Evolutionary conservation across 2,888 invertebrate species (phyloP), one percentile per base, ranked within the genome.

Genomic region (Diloba caeruleocephala): DNA sequence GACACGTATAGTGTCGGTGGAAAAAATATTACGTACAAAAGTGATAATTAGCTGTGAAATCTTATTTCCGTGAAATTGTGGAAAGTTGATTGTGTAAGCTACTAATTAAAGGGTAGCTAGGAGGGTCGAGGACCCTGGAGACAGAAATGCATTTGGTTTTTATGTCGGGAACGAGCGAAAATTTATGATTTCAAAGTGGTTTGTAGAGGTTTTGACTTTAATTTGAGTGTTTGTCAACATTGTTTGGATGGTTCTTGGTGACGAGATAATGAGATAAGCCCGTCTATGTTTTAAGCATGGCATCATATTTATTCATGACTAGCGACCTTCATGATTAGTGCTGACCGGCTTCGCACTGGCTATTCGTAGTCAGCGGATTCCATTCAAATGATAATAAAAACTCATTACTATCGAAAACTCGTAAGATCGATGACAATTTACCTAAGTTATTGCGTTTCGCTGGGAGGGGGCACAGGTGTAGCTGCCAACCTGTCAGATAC

Each of bases 11-110:
- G 83, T 81, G 82, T 81, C 77, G 79, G 74, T 77, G 76, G 77
- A 78, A 79, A 69, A 69, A 80, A 82, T 78, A 82, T 80, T 78
- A 83, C 79, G 71, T 76, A 79, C 84, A 82, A 82, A 85, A 86
- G 87, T 85, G 90, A 90, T 91, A 90, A 91, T 91, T 90, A 88
- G 78, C 81, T 85, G 86, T 80, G 88, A 90, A 89, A 90, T 87
- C 87, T 84, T 81, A 81, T 87, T 89, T 89, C 86, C 84, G 65
- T 79, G 87, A 84, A 88, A 76, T 71, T 58, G 73, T 78, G 81
- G 86, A 88, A 88, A 87, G 87, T 82, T 70, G 59, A 71, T 72
- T 73, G 63, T 66, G 68, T 76, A 73, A 72, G 58, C 62, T 70
- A 65, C 59, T 70, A 70, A 71, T 67, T 74, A 72, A 71, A 73